Percentiles rank a stretch among this genome's conserved stretches.
Conservation (phyloP, 1,140 invertebrate genomes). For the Radopholus similis region DNA sequence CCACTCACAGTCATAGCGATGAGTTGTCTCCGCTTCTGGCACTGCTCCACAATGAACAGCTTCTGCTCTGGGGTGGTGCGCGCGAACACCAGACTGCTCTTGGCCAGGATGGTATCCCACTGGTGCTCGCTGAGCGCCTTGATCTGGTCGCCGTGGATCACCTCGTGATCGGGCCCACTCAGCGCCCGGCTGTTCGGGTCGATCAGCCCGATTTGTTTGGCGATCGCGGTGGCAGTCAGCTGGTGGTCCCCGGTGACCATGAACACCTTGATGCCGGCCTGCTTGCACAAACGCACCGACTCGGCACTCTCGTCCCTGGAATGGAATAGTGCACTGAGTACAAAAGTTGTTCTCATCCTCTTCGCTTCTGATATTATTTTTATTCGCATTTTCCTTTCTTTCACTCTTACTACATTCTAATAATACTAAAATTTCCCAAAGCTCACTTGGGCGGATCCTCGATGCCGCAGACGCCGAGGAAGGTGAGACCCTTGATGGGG, state of each 20-base stretch:
- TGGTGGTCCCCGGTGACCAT: slow-evolving; percentile 59
- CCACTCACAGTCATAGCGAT: slow-evolving; percentile 66
- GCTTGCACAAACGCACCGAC: slow-evolving; percentile 47
- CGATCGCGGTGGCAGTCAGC: slow-evolving; percentile 52
- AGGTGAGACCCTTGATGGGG: slow-evolving; percentile 37
- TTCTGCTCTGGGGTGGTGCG: slow-evolving; percentile 79
- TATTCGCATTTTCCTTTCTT: too few relatives aligned
- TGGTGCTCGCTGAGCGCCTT: slow-evolving; percentile 37
- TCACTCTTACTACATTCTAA: too few relatives aligned
- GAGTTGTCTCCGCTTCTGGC: slow-evolving; percentile 70
- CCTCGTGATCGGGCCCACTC: too few relatives aligned
- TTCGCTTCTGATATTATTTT: too few relatives aligned
- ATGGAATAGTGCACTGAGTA: too few relatives aligned
- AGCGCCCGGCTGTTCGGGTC: too few relatives aligned
- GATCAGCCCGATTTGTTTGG: slow-evolving; percentile 52
- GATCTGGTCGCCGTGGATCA: slow-evolving; percentile 49
- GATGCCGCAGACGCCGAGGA: slow-evolving; percentile 45
- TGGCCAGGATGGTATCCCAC: slow-evolving; percentile 59
- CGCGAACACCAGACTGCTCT: slow-evolving; percentile 80
- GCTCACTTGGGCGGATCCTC: slow-evolving; percentile 53
- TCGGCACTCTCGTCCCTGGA: slow-evolving; percentile 44
- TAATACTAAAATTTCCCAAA: too few relatives aligned
- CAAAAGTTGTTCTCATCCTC: too few relatives aligned
- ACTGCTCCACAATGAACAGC: slow-evolving; percentile 76
- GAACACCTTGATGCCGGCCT: slow-evolving; percentile 57